A percentile compares a stretch with the other conserved stretches of the same genome.
These are phyloP conservation scores for Laterallus jamaicensis DNA, from an alignment of 2,113 vertebrate species.

Conservation along the genomic window DNA sequence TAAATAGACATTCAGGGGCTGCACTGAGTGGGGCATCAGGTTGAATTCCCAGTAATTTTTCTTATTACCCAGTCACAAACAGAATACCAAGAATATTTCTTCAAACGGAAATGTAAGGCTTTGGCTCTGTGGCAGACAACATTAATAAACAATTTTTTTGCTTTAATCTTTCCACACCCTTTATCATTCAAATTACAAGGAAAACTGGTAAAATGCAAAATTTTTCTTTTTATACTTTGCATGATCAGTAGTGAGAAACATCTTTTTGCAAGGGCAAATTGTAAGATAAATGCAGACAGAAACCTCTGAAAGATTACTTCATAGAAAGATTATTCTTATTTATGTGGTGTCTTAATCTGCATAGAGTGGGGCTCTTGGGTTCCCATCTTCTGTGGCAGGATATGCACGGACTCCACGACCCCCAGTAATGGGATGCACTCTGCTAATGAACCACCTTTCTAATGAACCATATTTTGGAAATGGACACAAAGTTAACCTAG, in stretches of 20 bases:
- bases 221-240: conserved; percentile 17
- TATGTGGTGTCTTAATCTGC: neutral
- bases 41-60: neutral
- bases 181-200: conserved; percentile 1
- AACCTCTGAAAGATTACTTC: neutral
- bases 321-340: neutral
- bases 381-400: neutral
- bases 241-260: neutral
- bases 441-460: neutral
- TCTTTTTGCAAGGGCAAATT: neutral
- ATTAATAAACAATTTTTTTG: conserved; percentile 4
- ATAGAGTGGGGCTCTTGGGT: neutral
- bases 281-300: neutral
- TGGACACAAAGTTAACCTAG: neutral
- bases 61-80: conserved; percentile 9
- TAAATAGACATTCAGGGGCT: neutral
- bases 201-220: conserved; percentile 10
- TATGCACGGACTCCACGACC: neutral
- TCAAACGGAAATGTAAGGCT: conserved; percentile 48
- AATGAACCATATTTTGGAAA: neutral
- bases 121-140: neutral
- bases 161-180: conserved; percentile 7
- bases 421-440: neutral
- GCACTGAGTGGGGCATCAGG: neutral
- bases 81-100: conserved; percentile 17